Conservation (phyloP, 2,888 invertebrate species). For the Plebejus argus region DNA sequence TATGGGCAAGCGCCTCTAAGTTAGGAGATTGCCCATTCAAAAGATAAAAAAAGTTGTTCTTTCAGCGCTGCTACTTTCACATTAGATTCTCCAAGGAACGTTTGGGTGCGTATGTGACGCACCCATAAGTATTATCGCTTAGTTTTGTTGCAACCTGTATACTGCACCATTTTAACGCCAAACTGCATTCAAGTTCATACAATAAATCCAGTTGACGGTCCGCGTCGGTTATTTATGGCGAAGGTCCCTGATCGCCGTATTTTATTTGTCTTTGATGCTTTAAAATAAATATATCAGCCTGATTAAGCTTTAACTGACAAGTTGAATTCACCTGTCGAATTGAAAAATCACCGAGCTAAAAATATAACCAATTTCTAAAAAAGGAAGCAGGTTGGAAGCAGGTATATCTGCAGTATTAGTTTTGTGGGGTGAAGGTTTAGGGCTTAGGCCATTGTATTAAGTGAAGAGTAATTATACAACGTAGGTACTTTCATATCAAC, state of each 20-base stretch:
- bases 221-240: conserved; percentile 15
- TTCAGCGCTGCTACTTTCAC: background rate
- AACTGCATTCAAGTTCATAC: conserved; percentile 15
- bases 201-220: conserved; percentile 7
- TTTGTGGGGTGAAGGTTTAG: background rate
- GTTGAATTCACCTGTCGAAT: conserved; percentile 18
- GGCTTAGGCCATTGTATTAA: background rate
- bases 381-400: background rate
- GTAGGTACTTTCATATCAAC: too few relatives aligned
- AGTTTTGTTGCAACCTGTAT: background rate
- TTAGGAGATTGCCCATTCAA: too few relatives aligned
- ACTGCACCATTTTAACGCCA: background rate
- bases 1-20: too few relatives aligned
- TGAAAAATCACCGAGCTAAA: conserved; percentile 8
- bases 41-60: too few relatives aligned
- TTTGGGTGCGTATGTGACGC: too few relatives aligned
- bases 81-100: background rate
- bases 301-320: conserved; percentile 20
- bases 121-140: background rate
- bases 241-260: conserved; percentile 9
- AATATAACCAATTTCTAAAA: background rate
- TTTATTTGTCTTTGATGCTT: conserved; percentile 12
- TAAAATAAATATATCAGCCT: conserved; percentile 19
- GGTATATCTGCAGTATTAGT: background rate
- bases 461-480: too few relatives aligned